Base-by-base conservation (phyloP, 2,113 vertebrate genomes). In the Oncorhynchus mykiss region DNA sequence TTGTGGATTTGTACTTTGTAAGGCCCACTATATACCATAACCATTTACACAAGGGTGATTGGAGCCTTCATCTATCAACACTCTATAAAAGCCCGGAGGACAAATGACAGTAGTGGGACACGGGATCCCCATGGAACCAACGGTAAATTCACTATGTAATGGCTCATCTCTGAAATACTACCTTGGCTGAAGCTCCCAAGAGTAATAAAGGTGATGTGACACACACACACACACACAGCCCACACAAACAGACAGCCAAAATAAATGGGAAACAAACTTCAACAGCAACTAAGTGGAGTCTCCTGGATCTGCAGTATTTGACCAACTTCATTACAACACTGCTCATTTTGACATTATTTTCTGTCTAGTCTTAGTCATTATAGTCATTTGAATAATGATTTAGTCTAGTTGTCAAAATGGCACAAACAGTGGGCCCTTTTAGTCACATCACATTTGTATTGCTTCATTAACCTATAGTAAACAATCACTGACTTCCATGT, bases 101-200 rank as follows among this genome's bases (percentile, higher is more conserved):
- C 64, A 74, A 64, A 70, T 20, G 67, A 18, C 51, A 54, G 51
- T 54, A 16, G 14, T 54, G 51, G 60, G 48, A 66, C 62, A 59
- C 11, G 22, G 49, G 66, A 31, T 71, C 67, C 6, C 64, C 29
- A 54, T 59, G 72, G 71, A 79, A 49, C 65, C 45, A 9, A 65
- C 45, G 31, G 78, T 79, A 74, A 79, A 79, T 79, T 64, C 70
- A 71, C 67, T 64, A 27, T 5, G 67, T 75, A 74, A 79, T 74
- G 67, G 70, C 67, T 70, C 39, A 71, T 79, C 78, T 70, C 34
- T 27, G 67, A 79, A 75, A 79, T 71, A 70, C 74, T 64, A 48
- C 67, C 45, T 62, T 54, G 78, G 59, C 45, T 31, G 4, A 57
- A 14, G 67, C 59, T 70, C 78, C 78, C 67, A 67, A 64, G 70